phyloP scores from a whole-genome alignment of 2,888 invertebrate species.

The Cerastis rubricosa region DNA sequence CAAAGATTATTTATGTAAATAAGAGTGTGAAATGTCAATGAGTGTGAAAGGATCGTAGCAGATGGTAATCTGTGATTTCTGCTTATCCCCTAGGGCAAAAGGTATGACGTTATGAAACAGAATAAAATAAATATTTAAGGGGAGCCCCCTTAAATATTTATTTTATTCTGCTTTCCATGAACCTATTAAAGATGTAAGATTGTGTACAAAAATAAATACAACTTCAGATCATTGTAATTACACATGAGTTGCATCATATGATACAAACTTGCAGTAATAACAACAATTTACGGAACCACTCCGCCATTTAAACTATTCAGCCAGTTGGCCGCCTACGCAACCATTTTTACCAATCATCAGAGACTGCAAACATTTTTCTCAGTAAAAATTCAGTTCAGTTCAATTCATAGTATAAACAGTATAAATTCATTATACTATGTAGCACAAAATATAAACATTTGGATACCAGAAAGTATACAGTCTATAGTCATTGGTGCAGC shows the following conservation, averaged over 20 bases:
- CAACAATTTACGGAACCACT: slow-evolving; percentile 21
- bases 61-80: neutral
- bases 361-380: slow-evolving; percentile 23
- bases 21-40: no score
- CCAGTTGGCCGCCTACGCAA: slow-evolving; percentile 27
- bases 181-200: no score
- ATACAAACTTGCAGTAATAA: slow-evolving; percentile 19
- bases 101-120: no score
- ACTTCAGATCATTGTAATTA: neutral
- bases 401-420: no score
- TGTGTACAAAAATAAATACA: neutral
- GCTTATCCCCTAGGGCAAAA: neutral
- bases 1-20: no score
- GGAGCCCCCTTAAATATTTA: no score
- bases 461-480: slow-evolving; percentile 6
- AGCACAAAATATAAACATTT: slow-evolving; percentile 28
- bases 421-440: slow-evolving; percentile 13
- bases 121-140: no score
- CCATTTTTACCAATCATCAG: slow-evolving; percentile 47
- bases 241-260: slow-evolving; percentile 1
- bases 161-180: no score
- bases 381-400: no score
- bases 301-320: slow-evolving; percentile 11
- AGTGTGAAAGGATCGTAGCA: no score
- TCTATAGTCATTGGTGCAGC: slow-evolving; percentile 21